Evolutionary conservation across 2,113 vertebrate species (phyloP).

Genomic region (Malurus cyaneus): DNA sequence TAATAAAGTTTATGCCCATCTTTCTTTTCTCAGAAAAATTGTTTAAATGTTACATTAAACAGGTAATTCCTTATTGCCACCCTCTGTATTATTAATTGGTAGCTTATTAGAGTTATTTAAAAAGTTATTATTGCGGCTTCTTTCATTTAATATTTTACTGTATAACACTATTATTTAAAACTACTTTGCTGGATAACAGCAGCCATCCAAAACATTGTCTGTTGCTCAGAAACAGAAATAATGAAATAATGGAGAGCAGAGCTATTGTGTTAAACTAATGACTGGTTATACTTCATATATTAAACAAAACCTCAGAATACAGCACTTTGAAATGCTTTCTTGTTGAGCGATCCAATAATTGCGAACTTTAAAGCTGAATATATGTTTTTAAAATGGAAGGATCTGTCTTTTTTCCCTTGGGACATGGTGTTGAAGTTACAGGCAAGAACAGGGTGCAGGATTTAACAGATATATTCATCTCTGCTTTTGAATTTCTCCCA

Average conservation of each 20-base stretch:
- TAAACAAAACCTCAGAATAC: background rate
- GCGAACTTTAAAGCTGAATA: background rate
- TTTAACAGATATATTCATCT: slow-evolving; percentile 28
- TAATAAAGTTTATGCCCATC: background rate
- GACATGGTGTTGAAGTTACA: background rate
- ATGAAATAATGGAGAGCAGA: background rate
- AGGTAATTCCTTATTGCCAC: slow-evolving; percentile 19
- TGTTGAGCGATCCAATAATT: background rate
- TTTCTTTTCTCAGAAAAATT: background rate
- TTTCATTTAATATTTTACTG: slow-evolving; percentile 12
- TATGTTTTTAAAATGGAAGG: background rate
- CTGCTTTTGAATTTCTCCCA: slow-evolving; percentile 6
- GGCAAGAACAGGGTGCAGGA: background rate
- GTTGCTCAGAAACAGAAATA: background rate
- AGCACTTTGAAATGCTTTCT: background rate
- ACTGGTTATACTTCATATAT: background rate
- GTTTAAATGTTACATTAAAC: slow-evolving; percentile 22
- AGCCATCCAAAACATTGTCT: background rate
- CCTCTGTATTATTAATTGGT: slow-evolving; percentile 38
- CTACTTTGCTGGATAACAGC: background rate
- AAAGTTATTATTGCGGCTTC: slow-evolving; percentile 24
- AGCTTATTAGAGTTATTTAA: slow-evolving; percentile 51
- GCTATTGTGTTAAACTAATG: background rate
- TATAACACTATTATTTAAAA: background rate
- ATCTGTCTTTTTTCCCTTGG: background rate